phyloP scores from a whole-genome alignment of 2,797 vertebrate genomes.

The Poecile montanus region DNA sequence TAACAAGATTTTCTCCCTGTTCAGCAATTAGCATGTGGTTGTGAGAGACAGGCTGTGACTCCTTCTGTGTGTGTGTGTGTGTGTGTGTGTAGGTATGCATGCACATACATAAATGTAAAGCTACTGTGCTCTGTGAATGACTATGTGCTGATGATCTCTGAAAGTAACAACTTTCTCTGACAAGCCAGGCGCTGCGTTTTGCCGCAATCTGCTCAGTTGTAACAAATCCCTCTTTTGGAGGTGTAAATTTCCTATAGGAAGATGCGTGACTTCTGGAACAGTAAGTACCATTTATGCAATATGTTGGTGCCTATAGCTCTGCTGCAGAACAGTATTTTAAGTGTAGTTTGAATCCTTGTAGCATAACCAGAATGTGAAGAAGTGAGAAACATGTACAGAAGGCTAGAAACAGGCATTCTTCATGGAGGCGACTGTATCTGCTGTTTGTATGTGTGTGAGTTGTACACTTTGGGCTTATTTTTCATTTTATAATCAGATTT shows the following conservation, averaged over 20 bases:
- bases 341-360: background rate
- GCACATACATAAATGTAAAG: background rate
- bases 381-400: constrained; percentile 1
- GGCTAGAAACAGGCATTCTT: constrained; percentile 5
- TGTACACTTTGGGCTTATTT: constrained; percentile 11
- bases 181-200: constrained; percentile 1
- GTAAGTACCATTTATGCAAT: constrained; percentile 7
- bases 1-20: background rate
- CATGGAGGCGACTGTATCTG: background rate
- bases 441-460: background rate
- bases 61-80: background rate
- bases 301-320: background rate
- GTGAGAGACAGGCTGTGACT: constrained; percentile 13
- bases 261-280: constrained; percentile 20
- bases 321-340: background rate
- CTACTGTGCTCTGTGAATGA: background rate
- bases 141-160: background rate
- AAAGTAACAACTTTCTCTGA: constrained; percentile 46
- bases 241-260: constrained; percentile 1
- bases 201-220: constrained; percentile 25
- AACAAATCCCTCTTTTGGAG: constrained; percentile 12
- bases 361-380: background rate
- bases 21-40: background rate
- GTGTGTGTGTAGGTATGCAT: background rate
- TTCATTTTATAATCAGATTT: constrained; percentile 5